Evolutionary conservation across 2,888 invertebrate species (phyloP).

Genomic region (Acanthopleura granulata): DNA sequence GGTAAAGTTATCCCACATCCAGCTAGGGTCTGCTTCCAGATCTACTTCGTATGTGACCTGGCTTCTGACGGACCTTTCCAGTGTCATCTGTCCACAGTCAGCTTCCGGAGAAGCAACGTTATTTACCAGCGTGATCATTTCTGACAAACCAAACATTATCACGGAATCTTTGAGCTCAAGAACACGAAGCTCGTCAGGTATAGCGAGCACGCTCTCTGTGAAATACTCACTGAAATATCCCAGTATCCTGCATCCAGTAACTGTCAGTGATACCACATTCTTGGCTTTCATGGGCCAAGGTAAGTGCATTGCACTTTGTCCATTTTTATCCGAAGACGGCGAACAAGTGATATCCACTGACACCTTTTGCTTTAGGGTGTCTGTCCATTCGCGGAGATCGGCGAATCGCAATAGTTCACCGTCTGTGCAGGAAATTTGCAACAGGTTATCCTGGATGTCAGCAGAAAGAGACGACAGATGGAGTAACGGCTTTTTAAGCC

Average conservation of each 20-base stretch:
- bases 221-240: background rate
- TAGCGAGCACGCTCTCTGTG: background rate
- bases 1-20: background rate
- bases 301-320: background rate
- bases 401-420: background rate
- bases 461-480: no score
- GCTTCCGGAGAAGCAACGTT: background rate
- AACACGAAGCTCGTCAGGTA: background rate
- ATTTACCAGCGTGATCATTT: background rate
- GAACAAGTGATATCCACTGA: background rate
- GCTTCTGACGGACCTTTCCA: background rate
- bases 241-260: background rate
- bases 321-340: background rate
- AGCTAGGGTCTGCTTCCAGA: background rate
- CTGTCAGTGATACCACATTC: background rate
- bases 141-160: background rate
- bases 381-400: background rate
- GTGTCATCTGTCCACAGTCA: background rate
- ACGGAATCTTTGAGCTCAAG: background rate
- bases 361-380: background rate
- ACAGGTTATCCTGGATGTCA: no score
- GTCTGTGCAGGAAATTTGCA: no score
- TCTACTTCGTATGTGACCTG: background rate
- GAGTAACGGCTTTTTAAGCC: no score
- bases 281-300: background rate